Conservation (phyloP, 1,140 invertebrate species). For the Bacillus rossius region DNA sequence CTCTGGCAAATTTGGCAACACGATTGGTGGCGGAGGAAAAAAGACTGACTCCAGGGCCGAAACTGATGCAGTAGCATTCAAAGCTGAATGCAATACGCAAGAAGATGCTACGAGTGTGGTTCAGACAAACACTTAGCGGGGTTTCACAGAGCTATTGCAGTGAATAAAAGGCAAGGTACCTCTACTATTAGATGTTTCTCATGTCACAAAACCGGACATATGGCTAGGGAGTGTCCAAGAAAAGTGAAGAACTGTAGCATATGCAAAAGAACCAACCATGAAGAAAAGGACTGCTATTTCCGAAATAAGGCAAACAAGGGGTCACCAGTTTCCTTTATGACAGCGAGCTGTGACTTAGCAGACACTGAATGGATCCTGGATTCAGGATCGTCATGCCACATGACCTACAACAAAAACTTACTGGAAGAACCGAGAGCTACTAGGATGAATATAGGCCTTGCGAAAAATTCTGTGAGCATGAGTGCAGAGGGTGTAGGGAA, state of each 20-base stretch:
- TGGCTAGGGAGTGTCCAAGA: not conserved
- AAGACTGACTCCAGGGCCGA: not conserved
- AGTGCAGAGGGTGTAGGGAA: not conserved
- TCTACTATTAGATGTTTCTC: not conserved
- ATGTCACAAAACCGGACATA: not conserved
- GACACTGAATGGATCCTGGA: constrained; percentile 2
- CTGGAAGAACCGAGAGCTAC: not conserved
- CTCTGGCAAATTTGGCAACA: no score
- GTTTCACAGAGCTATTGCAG: not conserved
- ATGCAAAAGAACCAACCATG: constrained; percentile 3
- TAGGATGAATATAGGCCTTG: not conserved
- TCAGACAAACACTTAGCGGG: no score
- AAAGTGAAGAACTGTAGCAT: not conserved
- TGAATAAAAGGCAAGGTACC: not conserved
- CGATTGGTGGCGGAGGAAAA: no score
- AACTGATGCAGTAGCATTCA: not conserved
- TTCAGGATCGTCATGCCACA: constrained; percentile 2
- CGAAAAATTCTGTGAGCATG: constrained; percentile 1
- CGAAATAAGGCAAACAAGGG: not conserved
- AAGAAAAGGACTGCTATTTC: not conserved
- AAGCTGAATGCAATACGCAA: not conserved
- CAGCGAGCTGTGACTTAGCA: not conserved
- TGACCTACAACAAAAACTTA: not conserved
- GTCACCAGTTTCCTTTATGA: not conserved
- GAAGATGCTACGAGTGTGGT: no score